Percentiles rank a stretch among this genome's conserved stretches.
These are phyloP conservation scores for Platichthys stellatus DNA, from an alignment of 2,113 vertebrate species.

Conservation along the genomic window DNA sequence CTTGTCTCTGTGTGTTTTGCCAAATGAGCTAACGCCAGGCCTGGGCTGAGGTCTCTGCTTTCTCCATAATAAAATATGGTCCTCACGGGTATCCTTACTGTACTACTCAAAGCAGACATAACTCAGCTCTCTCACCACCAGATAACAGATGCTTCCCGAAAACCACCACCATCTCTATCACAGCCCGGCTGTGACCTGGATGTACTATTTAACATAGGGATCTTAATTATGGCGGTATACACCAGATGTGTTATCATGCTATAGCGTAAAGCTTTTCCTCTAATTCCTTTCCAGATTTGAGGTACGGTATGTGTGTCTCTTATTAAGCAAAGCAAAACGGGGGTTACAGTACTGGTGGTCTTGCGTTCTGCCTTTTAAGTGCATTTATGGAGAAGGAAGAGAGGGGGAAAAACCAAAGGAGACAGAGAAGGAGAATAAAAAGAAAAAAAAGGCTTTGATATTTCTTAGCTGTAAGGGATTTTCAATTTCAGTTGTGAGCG, in stretches of 20 bases:
- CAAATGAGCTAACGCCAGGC: constrained; percentile 66
- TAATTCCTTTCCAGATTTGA: constrained; percentile 60
- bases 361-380: constrained; percentile 62
- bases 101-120: constrained; percentile 80
- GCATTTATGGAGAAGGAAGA: constrained; percentile 29
- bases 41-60: constrained; percentile 69
- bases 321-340: constrained; percentile 51
- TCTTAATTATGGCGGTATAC: constrained; percentile 48
- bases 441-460: constrained; percentile 68
- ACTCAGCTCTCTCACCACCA: constrained; percentile 73
- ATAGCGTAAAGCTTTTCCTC: constrained; percentile 20
- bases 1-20: constrained; percentile 50
- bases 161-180: constrained; percentile 11
- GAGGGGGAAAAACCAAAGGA: constrained; percentile 2
- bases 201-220: constrained; percentile 53
- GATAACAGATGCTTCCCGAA: constrained; percentile 63
- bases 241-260: constrained; percentile 37
- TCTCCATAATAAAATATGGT: constrained; percentile 75
- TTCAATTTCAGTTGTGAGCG: constrained; percentile 59
- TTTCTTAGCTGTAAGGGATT: constrained; percentile 67
- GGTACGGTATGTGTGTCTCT: constrained; percentile 64
- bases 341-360: constrained; percentile 68
- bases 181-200: constrained; percentile 53
- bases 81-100: constrained; percentile 79
- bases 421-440: constrained; percentile 47